Evolutionary conservation across 2,888 invertebrate species (phyloP), one percentile per base, ranked within the genome.

Genomic region (Leucoma salicis): DNA sequence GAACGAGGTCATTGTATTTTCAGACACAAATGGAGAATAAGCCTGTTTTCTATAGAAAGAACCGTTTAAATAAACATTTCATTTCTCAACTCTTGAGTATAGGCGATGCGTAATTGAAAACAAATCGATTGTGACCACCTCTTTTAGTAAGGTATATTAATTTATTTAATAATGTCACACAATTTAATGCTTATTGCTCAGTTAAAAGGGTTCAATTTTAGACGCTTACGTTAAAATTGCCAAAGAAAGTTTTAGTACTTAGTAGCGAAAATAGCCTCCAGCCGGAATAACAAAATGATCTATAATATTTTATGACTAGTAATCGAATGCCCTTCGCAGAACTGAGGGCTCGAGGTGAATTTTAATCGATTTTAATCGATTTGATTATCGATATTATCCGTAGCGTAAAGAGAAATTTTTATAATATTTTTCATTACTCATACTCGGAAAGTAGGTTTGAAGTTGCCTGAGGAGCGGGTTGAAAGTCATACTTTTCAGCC

Each of bases 281-380:
- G 52, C 54, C 47, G 42, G 46, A 39, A 38, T 49, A 53, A 55
- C 68, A 61, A 58, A n/a, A 61, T 45, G 46, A n/a, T n/a, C n/a
- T n/a, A 54, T 62, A 53, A 54, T 41, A 46, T 70, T 63, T 63
- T 63, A 61, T 54, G 47, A 54, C 58, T 31, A 53, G 39, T 57
- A 60, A 63, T 68, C 55, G 38, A 52, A 51, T 51, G 52, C 60
- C 69, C 60, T 65, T 62, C 58, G 58, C 51, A 50, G 44, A 45
- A 44, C 46, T 2, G 24, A 62, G 50, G 43, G 59, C 60, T 61
- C 35, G 47, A 46, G 55, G 54, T 62, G 49, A 56, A 54, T 57
- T 40, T 43, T 57, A 49, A 63, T 55, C 48, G 57, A 50, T 52
- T 55, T 46, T 54, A 59, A 67, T 62, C 49, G 47, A 53, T 43